Percentiles rank a stretch among this genome's conserved stretches.
Evolutionary conservation across 2,888 invertebrate species (phyloP).

Genomic region (Congeria kusceri): DNA sequence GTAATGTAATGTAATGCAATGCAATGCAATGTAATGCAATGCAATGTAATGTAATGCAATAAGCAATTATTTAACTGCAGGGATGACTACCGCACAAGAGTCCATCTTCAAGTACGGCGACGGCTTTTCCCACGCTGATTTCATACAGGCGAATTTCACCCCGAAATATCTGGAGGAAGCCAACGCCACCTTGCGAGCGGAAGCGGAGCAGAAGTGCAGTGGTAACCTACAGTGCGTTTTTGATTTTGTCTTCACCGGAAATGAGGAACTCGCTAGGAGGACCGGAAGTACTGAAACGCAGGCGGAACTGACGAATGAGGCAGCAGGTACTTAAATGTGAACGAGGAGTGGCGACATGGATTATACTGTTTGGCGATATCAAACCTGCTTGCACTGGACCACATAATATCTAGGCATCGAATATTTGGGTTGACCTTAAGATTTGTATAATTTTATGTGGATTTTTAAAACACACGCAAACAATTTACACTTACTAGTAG

Average conservation of each 20-base stretch:
- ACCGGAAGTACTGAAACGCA: conserved; percentile 26
- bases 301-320: conserved; percentile 24
- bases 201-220: conserved; percentile 43
- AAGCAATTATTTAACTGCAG: conserved; percentile 25
- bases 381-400: no score
- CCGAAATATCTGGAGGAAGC: conserved; percentile 62
- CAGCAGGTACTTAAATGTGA: conserved; percentile 38
- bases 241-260: conserved; percentile 57
- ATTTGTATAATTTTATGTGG: no score
- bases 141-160: conserved; percentile 42
- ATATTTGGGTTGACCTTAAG: no score
- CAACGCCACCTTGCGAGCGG: conserved; percentile 28
- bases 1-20: no score
- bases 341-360: background rate
- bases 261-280: conserved; percentile 36
- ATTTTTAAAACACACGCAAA: no score
- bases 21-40: no score
- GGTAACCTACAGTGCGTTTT: conserved; percentile 54
- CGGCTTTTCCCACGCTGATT: conserved; percentile 39
- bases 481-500: no score
- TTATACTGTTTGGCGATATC: no score
- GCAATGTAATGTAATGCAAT: no score
- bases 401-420: no score
- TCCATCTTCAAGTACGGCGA: conserved; percentile 40
- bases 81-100: conserved; percentile 33